These are phyloP conservation scores for Netelia fuscicornis DNA, from an alignment of 2,888 invertebrate genomes.

Conservation along the genomic window DNA sequence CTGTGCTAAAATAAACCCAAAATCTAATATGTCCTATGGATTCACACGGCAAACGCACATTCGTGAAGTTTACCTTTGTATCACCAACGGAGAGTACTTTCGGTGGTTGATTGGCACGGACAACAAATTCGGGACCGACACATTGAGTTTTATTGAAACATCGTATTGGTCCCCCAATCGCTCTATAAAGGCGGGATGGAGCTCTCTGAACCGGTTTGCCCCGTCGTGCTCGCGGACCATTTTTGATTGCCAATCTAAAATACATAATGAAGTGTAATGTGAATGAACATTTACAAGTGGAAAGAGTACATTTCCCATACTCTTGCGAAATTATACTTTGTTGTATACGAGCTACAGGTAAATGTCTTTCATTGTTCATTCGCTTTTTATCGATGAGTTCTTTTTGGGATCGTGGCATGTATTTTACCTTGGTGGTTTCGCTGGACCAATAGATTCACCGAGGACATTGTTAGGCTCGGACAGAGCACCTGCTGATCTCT, in stretches of 20 bases:
- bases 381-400: background rate
- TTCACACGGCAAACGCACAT: background rate
- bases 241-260: slow-evolving; percentile 73
- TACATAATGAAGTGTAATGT: background rate
- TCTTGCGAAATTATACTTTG: background rate
- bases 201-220: slow-evolving; percentile 90
- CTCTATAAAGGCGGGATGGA: slow-evolving; percentile 89
- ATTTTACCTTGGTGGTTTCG: slow-evolving; percentile 78
- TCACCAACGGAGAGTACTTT: slow-evolving; percentile 88
- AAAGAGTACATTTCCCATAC: background rate
- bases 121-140: slow-evolving; percentile 91
- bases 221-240: slow-evolving; percentile 83
- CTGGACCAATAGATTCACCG: slow-evolving; percentile 74
- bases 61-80: slow-evolving; percentile 83
- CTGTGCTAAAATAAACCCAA: no score
- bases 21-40: no score
- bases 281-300: background rate
- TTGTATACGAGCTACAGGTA: background rate
- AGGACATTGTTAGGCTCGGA: slow-evolving; percentile 69
- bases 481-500: slow-evolving; percentile 73
- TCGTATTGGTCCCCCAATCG: slow-evolving; percentile 85
- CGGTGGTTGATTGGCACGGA: slow-evolving; percentile 89
- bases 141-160: slow-evolving; percentile 85
- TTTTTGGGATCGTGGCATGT: background rate
- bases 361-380: background rate